Base-by-base conservation (phyloP, 2,888 invertebrate species). In the Tromatobia lineatoria region DNA sequence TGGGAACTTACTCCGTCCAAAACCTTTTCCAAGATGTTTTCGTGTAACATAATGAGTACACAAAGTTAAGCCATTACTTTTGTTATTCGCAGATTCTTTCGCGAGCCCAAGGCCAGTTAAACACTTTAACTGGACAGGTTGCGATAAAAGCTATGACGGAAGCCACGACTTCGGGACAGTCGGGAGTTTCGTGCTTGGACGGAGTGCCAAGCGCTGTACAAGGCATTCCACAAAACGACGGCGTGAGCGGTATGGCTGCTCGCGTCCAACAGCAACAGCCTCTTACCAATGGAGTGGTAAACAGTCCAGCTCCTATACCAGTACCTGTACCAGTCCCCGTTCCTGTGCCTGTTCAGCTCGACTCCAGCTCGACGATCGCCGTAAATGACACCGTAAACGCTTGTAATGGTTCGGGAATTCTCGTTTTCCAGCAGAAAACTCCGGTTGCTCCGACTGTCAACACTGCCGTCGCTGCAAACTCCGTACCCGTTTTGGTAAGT, bases 401-500 rank as follows among this genome's bases (percentile, higher is more conserved):
- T 13, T 93, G 91, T 76, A 92, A 94, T 57, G 94, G 94, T 64
- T 90, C 94, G 54, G 94, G 94, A 84, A 94, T 94, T 82, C 91
- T 94, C 70, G 92, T 95, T 85, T 94, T 95, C 85, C 94, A 94
- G 83, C 94, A 94, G 88, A 94, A 93, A 88, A 91, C 94, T 73
- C 92, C 94, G 57, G 93, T 94, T 70, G 94, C 93, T 88, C 76
- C 85, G 57, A 86, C 87, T 75, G 73, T 85, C 15, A 87, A 86
- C 71, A 81, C 81, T 69, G 70, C 85, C 29, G 76, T 83, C 45
- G 88, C 90, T 69, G 90, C 95, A 34, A 94, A 95, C 74, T 95
- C 95, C 92, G 95, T 97, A 90, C 96, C 97, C 74, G 96, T 97
- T 89, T 94, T 97, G 95, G 97, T 97, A 92, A 95, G 95, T 94